Base-by-base conservation (phyloP, 2,113 vertebrate genomes). In the Tragulus kanchil region DNA sequence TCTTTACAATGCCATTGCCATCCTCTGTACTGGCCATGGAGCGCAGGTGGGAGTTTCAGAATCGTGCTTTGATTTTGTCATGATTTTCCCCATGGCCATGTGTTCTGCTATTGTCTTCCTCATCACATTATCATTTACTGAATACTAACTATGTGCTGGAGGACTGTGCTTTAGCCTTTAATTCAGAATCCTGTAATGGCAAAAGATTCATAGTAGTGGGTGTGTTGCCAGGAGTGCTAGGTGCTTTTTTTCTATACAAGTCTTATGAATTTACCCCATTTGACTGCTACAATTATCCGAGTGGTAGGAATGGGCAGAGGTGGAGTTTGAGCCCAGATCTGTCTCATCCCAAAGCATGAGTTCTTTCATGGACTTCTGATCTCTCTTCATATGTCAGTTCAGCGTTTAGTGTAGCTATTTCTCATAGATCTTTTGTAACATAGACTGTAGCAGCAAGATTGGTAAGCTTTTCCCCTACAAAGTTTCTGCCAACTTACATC, bases 401-500 rank as follows among this genome's bases (percentile, higher is more conserved):
- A 58, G 26, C 67, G 69, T 93, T 48, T 31, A 61, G 7, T 36
- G 23, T 11, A 69, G 13, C 31, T 71, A 14, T 89, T 85, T 89
- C 28, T 69, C 56, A 79, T 83, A 89, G 16, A 58, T 9, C 1
- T n/a, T 64, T 96, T 62, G 45, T 28, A 71, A 7, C 64, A 88
- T 50, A 48, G 19, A 62, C 17, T 21, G 6, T 11, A 31, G n/a
- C 36, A 71, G n/a, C 17, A 93, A 36, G 3, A 75, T 65, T 65
- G 65, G 0, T 52, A 93, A 92, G 71, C 3, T 59, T 85, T 52
- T 69, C 48, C 85, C 28, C n/a, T 45, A 16, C 25, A 36, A 82
- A 79, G 13, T 92, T 78, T 85, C 45, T 65, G n/a, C 45, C 36
- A 59, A 96, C 98, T 98, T 89, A 98, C 98, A 67, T 98, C 98